phyloP scores from a whole-genome alignment of 1,140 invertebrate species.

The Brachionus rotundiformis region DNA sequence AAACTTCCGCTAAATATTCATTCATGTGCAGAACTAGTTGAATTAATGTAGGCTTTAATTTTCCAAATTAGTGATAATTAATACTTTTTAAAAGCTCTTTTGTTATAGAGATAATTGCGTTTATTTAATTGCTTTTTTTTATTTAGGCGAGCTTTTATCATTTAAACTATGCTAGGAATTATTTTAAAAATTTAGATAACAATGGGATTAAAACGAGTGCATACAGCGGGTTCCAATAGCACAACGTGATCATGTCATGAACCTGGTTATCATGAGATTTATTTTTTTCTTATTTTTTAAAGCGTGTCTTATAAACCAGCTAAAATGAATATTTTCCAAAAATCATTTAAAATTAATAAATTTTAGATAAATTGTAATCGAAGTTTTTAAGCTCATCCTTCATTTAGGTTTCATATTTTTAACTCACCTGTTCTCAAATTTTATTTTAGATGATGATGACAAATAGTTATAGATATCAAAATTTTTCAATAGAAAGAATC shows the following conservation, averaged over 20 bases:
- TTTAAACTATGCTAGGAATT: not conserved
- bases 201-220: not conserved
- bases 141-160: constrained; percentile 34
- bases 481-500: not conserved
- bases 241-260: not conserved
- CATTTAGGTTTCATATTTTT: not conserved
- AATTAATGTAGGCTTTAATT: not conserved
- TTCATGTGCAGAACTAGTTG: not conserved
- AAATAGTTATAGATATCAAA: not conserved
- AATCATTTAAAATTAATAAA: not conserved
- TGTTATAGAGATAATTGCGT: not conserved
- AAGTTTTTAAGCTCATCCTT: not conserved
- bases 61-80: constrained; percentile 11
- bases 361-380: not conserved
- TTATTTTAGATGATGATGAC: not conserved
- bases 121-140: constrained; percentile 14
- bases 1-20: not conserved
- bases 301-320: too few species aligned
- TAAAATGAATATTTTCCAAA: too few species aligned
- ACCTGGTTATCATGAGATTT: not conserved
- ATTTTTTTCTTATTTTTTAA: not conserved
- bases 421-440: not conserved
- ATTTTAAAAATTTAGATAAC: not conserved
- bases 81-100: constrained; percentile 2
- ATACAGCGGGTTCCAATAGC: not conserved